A percentile compares a stretch with the other conserved stretches of the same genome.
These are phyloP conservation scores for Sylvia atricapilla DNA, from an alignment of 2,113 vertebrate genomes.

Conservation along the genomic window DNA sequence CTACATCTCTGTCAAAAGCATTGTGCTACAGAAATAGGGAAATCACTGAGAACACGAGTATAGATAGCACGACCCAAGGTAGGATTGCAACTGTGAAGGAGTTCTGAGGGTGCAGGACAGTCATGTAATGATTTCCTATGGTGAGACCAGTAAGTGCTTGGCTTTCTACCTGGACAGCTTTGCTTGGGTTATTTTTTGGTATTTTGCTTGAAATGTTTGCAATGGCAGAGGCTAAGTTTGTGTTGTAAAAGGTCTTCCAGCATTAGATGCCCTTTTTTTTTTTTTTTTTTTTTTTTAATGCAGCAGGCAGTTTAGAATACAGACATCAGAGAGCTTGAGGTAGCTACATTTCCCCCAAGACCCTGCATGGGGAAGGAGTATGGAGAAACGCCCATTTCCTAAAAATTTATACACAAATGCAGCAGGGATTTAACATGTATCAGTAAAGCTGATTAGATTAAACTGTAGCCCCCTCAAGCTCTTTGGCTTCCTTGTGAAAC, in stretches of 20 bases:
- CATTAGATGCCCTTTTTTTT: neutral
- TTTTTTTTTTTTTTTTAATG: neutral
- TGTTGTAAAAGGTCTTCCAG: neutral
- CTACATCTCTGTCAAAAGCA: neutral
- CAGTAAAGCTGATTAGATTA: neutral
- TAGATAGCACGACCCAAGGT: neutral
- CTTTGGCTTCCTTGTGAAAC: neutral
- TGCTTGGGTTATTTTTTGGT: neutral
- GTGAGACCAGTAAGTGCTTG: neutral
- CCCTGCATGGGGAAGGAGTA: neutral
- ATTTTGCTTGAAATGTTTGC: neutral
- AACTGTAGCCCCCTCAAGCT: neutral
- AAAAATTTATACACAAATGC: neutral
- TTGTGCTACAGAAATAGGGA: neutral
- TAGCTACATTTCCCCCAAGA: neutral
- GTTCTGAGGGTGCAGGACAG: neutral
- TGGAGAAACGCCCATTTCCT: neutral
- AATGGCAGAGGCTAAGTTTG: neutral
- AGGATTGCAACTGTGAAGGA: neutral
- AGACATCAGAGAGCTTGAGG: neutral
- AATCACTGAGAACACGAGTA: neutral
- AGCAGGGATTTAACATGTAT: neutral
- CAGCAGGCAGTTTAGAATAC: neutral
- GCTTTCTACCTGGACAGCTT: neutral
- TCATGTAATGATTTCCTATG: neutral